A percentile compares a stretch with the other conserved stretches of the same genome.
Conservation (phyloP, 2,113 vertebrate genomes). For the Toxotes jaculatrix region DNA sequence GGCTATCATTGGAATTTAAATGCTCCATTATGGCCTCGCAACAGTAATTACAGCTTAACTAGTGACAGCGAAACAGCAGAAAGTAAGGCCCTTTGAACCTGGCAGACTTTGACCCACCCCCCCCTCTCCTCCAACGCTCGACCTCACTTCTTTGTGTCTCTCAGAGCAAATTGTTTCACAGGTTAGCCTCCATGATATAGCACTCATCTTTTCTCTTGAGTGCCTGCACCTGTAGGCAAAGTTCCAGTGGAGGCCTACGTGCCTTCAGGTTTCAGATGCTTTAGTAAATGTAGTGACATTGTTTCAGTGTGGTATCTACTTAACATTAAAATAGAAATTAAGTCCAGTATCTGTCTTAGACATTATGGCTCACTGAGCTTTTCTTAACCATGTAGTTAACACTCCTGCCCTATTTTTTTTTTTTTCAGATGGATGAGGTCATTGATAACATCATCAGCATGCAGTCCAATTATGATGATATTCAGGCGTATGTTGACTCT, state of each 20-base stretch:
- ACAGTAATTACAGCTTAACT: constrained; percentile 86
- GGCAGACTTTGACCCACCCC: constrained; percentile 83
- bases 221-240: constrained; percentile 15
- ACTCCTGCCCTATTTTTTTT: not conserved
- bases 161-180: constrained; percentile 9
- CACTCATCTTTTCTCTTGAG: constrained; percentile 9
- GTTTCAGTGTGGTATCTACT: not conserved
- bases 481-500: constrained; percentile 91
- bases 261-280: constrained; percentile 13
- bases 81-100: constrained; percentile 76
- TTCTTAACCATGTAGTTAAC: not conserved
- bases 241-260: constrained; percentile 7
- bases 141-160: constrained; percentile 16
- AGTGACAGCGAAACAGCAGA: constrained; percentile 76
- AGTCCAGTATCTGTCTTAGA: not conserved
- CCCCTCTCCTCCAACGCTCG: constrained; percentile 27
- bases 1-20: constrained; percentile 83
- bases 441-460: constrained; percentile 98
- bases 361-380: not conserved
- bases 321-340: not conserved
- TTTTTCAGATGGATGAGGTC: constrained; percentile 92
- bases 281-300: not conserved
- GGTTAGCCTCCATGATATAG: not conserved
- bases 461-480: constrained; percentile 90
- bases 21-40: constrained; percentile 79